These are phyloP conservation scores for Graptemys geographica DNA, from an alignment of 2,797 vertebrate genomes.

Conservation along the genomic window DNA sequence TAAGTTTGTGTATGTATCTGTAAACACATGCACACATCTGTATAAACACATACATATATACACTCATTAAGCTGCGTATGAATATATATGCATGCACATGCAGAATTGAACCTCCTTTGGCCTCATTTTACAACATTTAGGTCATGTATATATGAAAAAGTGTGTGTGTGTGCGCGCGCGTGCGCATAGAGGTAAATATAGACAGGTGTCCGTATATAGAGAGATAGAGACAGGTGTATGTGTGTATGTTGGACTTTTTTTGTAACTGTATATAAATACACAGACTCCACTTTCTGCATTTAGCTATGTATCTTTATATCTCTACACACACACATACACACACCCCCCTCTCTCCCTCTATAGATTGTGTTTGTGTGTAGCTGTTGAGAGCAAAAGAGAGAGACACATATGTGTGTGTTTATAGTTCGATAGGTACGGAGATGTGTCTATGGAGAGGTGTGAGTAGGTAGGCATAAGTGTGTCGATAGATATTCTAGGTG, in stretches of 20 bases:
- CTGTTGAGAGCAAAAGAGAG: neutral
- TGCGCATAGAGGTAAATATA: neutral
- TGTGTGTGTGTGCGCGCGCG: rapidly evolving
- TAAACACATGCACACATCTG: neutral
- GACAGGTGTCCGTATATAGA: neutral
- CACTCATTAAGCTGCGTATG: neutral
- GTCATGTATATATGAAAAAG: neutral
- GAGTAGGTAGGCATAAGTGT: neutral
- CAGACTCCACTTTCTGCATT: neutral
- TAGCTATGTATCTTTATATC: neutral
- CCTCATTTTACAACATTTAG: neutral
- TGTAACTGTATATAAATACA: neutral
- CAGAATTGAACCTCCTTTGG: slow-evolving; percentile 5
- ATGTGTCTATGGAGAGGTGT: neutral
- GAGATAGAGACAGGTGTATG: neutral
- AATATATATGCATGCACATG: neutral
- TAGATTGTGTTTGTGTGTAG: neutral
- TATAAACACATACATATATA: neutral
- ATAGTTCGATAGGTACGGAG: neutral
- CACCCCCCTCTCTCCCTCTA: too few species aligned
- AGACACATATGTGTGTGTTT: neutral
- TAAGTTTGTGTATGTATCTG: neutral
- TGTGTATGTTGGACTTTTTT: neutral
- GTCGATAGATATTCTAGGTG: neutral
- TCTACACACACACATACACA: neutral